Evolutionary conservation across 1,140 invertebrate genomes (phyloP).

Genomic region (Zaprionus davidi): DNA sequence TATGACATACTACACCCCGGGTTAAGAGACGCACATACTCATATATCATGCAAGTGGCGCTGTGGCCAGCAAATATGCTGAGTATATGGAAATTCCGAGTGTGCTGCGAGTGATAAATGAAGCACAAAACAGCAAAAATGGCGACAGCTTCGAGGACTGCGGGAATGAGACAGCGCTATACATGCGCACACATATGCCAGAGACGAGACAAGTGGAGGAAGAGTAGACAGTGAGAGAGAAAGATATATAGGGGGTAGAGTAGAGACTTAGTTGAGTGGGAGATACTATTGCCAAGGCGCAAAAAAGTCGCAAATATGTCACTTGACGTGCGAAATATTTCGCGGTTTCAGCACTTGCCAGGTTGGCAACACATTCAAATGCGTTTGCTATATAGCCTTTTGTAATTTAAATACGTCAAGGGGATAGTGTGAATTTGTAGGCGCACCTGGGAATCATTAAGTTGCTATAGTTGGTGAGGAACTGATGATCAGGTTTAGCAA

Average conservation of each 20-base stretch:
- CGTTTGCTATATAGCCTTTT: not conserved
- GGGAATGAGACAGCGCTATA: not conserved
- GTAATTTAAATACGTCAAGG: not conserved
- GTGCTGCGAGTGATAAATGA: constrained; percentile 69
- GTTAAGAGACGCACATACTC: constrained; percentile 45
- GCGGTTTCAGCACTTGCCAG: constrained; percentile 50
- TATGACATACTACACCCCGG: constrained; percentile 57
- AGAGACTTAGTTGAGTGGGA: constrained; percentile 4
- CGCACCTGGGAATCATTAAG: too few species aligned
- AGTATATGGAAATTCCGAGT: constrained; percentile 73
- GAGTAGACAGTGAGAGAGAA: constrained; percentile 2
- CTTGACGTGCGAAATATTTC: constrained; percentile 83
- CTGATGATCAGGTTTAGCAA: too few species aligned
- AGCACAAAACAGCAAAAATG: constrained; percentile 75
- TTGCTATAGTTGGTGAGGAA: not conserved
- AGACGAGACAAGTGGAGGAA: not conserved
- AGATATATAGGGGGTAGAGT: constrained; percentile 19
- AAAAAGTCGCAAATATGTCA: constrained; percentile 74
- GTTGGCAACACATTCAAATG: constrained; percentile 34
- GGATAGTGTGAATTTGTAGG: not conserved
- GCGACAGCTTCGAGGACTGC: constrained; percentile 40
- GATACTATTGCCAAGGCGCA: constrained; percentile 37
- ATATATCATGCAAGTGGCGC: constrained; percentile 59
- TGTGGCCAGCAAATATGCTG: constrained; percentile 69
- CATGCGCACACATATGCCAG: constrained; percentile 8